Evolutionary conservation across 1,140 invertebrate species (phyloP), one percentile per base, ranked within the genome.

Genomic region (Papilio polytes): DNA sequence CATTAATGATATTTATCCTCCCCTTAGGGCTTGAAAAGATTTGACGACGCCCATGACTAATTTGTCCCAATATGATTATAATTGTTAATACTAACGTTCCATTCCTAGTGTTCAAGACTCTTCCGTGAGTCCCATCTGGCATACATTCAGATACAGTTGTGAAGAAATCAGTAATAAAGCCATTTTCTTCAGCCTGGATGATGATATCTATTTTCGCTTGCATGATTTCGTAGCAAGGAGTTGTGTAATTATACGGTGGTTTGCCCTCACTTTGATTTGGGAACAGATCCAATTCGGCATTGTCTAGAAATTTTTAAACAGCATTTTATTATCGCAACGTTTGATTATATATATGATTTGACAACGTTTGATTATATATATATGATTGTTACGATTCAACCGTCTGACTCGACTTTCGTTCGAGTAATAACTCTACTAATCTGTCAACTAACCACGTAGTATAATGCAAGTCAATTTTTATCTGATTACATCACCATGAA

Each of bases 81-180:
- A n/a, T 56, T 56, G 18, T 56, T 56, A 74, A 74, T 74, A 90
- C 92, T 81, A 82, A 94, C 93, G 86, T 86, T 56, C 89, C 89
- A 82, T 88, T 89, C 1, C 80, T 80, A 0, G 84, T 88, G 3
- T 78, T 74, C 9, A 76, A 79, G 2, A 95, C 85, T 51, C 92
- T 87, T 0, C 88, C 88, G 83, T 92, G 96, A 74, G 95, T 95
- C 1, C 96, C 96, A 89, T 96, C 96, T 0, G 96, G 92, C 81
- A 95, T 90, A 84, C 96, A 96, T 48, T 87, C 88, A 1, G 94
- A 90, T 46, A 94, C 84, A 8, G 83, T 80, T 51, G 86, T 92
- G 51, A 93, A 94, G 77, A 84, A 93, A 48, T 93, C 89, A 56
- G 94, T 86, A 46, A 87, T 90, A 86, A 84, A 91, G 36, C 93